Conservation (phyloP, 2,888 invertebrate genomes). For the Eilema depressum region DNA sequence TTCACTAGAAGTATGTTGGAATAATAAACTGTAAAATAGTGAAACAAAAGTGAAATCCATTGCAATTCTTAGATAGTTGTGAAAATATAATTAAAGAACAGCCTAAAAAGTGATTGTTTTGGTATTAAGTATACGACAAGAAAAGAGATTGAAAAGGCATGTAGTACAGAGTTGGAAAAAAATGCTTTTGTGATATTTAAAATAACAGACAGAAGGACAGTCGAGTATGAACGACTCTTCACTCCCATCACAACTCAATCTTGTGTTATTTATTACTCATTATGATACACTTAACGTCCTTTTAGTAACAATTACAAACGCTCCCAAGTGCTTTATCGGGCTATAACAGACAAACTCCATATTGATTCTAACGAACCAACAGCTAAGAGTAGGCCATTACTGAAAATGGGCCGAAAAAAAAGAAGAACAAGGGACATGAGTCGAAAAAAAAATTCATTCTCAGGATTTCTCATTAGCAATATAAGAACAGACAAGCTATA, state of each 20-base stretch:
- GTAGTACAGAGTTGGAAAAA: background rate
- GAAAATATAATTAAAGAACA: background rate
- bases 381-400: background rate
- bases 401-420: background rate
- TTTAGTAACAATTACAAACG: background rate
- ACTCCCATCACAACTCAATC: too few relatives aligned
- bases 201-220: background rate
- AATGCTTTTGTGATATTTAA: background rate
- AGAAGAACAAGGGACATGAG: background rate
- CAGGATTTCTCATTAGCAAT: background rate
- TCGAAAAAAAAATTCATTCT: background rate
- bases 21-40: too few relatives aligned
- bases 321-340: background rate
- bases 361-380: slow-evolving; percentile 1
- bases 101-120: background rate
- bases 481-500: background rate
- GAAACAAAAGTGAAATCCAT: too few relatives aligned
- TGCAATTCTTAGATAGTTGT: too few relatives aligned
- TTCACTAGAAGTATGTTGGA: too few relatives aligned
- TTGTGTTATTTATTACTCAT: too few relatives aligned
- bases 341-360: background rate
- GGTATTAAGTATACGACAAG: background rate
- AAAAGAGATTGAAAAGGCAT: background rate
- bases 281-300: background rate
- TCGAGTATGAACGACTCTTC: too few relatives aligned